A percentile compares a stretch with the other conserved stretches of the same genome.
Conservation (phyloP, 2,888 invertebrate genomes). For the Cephus rjabovi region DNA sequence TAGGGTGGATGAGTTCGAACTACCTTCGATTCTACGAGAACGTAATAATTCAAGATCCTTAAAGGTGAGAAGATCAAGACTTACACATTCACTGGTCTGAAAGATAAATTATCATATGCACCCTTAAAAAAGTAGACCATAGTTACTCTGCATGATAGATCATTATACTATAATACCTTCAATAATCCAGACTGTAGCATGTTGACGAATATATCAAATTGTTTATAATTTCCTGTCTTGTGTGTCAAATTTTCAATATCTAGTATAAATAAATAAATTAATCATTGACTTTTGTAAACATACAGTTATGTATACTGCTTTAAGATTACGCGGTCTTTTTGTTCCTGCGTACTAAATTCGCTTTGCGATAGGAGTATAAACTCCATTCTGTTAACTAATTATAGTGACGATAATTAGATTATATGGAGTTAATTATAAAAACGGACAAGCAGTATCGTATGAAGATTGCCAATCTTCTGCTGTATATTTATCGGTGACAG, state of each 20-base stretch:
- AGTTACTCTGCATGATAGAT: not conserved
- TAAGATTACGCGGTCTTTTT: not conserved
- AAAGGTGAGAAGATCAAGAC: slow-evolving; percentile 68
- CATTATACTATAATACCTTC: slow-evolving; percentile 57
- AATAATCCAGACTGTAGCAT: slow-evolving; percentile 71
- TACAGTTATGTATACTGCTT: not conserved
- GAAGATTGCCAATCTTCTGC: slow-evolving; percentile 71
- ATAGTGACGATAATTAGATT: slow-evolving; percentile 34
- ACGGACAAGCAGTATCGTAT: slow-evolving; percentile 68
- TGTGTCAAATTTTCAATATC: slow-evolving; percentile 71
- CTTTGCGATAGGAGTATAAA: not conserved
- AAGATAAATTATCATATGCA: slow-evolving; percentile 21
- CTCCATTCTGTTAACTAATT: slow-evolving; percentile 38
- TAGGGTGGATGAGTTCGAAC: slow-evolving; percentile 42
- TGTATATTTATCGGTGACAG: slow-evolving; percentile 69
- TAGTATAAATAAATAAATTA: slow-evolving; percentile 31
- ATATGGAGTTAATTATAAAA: slow-evolving; percentile 42
- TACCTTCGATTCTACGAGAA: slow-evolving; percentile 59
- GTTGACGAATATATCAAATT: slow-evolving; percentile 69
- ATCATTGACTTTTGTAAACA: not conserved
- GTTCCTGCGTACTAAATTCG: not conserved
- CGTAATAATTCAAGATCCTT: slow-evolving; percentile 69
- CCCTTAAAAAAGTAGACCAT: not conserved
- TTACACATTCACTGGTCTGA: slow-evolving; percentile 69
- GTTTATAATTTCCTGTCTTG: slow-evolving; percentile 71